These are phyloP conservation scores for Holacanthus passer DNA, from an alignment of 2,113 vertebrate genomes.

Conservation along the genomic window DNA sequence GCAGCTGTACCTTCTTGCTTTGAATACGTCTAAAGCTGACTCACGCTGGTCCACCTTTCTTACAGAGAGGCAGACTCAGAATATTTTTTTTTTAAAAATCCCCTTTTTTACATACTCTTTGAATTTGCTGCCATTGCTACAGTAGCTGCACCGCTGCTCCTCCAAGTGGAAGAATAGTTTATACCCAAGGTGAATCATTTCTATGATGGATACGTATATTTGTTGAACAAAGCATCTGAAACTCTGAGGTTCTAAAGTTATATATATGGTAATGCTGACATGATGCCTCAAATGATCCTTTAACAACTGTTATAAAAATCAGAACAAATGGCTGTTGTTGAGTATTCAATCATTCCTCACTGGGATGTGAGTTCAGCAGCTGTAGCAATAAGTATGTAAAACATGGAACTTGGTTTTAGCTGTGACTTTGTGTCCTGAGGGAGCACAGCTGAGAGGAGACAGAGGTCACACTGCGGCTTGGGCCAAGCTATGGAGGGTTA, in stretches of 20 bases:
- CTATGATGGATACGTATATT: no score
- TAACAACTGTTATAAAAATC: background rate
- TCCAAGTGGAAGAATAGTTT: constrained; percentile 1
- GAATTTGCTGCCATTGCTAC: background rate
- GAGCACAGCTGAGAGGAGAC: constrained; percentile 19
- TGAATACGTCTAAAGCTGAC: background rate
- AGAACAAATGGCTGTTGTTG: background rate
- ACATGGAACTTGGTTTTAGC: background rate
- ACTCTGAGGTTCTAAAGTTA: background rate
- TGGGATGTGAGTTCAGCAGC: constrained; percentile 2
- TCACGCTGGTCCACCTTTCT: background rate
- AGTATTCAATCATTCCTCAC: background rate
- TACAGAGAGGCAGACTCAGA: background rate
- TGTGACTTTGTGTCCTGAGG: background rate
- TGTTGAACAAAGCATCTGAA: constrained; percentile 1
- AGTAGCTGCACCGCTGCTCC: constrained; percentile 5
- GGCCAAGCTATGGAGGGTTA: constrained; percentile 37
- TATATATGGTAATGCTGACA: background rate
- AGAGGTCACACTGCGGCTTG: constrained; percentile 18
- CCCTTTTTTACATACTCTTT: constrained; percentile 14
- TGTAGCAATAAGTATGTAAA: constrained; percentile 30
- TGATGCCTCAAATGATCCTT: background rate
- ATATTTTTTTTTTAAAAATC: no score
- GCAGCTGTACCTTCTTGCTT: background rate
- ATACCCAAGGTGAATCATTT: background rate